Evolutionary conservation across 1,140 invertebrate genomes (phyloP), one percentile per base, ranked within the genome.

Genomic region (Drosophila trapezifrons): DNA sequence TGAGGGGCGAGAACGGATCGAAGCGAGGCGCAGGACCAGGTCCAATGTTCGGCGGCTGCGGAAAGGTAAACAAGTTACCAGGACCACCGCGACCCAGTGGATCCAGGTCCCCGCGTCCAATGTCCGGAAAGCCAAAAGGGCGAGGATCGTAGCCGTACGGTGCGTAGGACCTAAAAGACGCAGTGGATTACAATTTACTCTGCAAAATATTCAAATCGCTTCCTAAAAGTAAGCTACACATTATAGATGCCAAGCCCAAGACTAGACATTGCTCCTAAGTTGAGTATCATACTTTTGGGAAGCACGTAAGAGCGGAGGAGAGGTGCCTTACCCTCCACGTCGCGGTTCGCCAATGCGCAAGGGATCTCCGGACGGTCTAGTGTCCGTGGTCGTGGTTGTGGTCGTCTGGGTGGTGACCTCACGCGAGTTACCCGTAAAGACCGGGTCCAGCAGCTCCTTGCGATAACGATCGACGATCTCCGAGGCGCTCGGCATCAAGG

Each of bases 1-100:
- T 94, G 8, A 95, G 94, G 10, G 96, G 96, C 4, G 95, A 95
- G 90, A 97, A 96, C 0, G 96, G 96, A 93, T 97, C 96, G 91
- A 96, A 97, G 78, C 96, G 93, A 10, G 96, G 96, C 35, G 67
- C 35, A n/a, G 95, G 95, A 27, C 70, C 72, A 4, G 76, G 81
- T 0, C 65, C 65, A 66, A 67, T 22, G 6, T 32, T 45, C 6
- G 80, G 83, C 9, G 49, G 69, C 12, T 93, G 93, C 29, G 93
- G 92, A 47, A 92, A 92, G 40, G 92, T 94, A 90, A 96, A 97
- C 10, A 97, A 70, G 95, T 97, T 97, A 54, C 96, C 96, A 71
- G 94, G 93, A 38, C 94, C 94, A 47, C 83, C 81, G 22, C 92
- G 83, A 70, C 93, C 94, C 49, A 97, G 94, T 2, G 96, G 96